Evolutionary conservation across 1,140 invertebrate genomes (phyloP).

Genomic region (Drosophila teissieri): DNA sequence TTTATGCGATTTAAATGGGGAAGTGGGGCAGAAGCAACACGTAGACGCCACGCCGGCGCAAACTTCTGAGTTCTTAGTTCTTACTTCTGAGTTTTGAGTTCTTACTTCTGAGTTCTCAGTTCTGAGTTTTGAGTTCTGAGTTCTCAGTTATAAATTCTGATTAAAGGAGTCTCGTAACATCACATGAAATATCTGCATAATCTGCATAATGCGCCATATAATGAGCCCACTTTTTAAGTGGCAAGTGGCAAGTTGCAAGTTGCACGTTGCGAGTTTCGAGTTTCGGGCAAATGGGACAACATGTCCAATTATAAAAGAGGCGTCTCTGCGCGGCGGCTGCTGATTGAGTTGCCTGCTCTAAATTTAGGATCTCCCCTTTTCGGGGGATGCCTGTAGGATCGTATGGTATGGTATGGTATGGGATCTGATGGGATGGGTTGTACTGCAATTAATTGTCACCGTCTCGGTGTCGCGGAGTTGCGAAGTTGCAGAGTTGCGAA

Average conservation of each 20-base stretch:
- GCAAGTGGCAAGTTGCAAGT: no score
- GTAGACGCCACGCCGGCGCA: conserved; percentile 48
- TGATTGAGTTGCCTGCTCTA: conserved; percentile 80
- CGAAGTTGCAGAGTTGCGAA: no score
- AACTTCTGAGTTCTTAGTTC: no score
- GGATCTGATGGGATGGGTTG: conserved; percentile 1
- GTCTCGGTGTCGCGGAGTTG: conserved; percentile 2
- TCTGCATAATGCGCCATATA: conserved; percentile 13
- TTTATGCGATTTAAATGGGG: conserved; percentile 73
- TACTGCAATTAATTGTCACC: conserved; percentile 55
- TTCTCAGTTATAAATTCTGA: no score
- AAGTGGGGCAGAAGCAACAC: background rate
- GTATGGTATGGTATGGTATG: no score
- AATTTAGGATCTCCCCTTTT: conserved; percentile 54
- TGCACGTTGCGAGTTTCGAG: conserved; percentile 7
- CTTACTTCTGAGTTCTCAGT: no score
- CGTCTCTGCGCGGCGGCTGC: conserved; percentile 62
- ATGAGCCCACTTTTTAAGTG: conserved; percentile 28
- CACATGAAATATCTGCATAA: background rate
- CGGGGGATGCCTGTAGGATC: conserved; percentile 8
- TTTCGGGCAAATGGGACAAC: conserved; percentile 51
- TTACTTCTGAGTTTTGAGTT: no score
- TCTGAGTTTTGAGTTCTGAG: no score
- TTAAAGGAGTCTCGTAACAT: background rate
- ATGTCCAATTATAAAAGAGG: conserved; percentile 80